A percentile compares a stretch with the other conserved stretches of the same genome.
These are phyloP conservation scores for Galeruca laticollis DNA, from an alignment of 2,888 invertebrate genomes.

Conservation along the genomic window DNA sequence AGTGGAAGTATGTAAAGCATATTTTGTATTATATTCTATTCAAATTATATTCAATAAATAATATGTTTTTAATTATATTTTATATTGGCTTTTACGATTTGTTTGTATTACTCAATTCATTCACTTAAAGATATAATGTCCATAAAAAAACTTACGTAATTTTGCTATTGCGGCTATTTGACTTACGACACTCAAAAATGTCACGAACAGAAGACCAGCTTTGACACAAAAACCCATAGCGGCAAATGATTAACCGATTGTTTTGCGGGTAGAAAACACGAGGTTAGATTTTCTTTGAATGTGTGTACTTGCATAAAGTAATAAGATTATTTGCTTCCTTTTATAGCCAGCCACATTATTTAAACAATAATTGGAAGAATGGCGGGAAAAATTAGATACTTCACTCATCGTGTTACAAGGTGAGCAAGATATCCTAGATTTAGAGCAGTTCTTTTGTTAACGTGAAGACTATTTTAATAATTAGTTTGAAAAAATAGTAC, in stretches of 20 bases:
- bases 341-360: constrained; percentile 7
- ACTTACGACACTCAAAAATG: constrained; percentile 16
- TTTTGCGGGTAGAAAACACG: constrained; percentile 10
- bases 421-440: background rate
- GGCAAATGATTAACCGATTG: constrained; percentile 8
- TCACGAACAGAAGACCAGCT: constrained; percentile 29
- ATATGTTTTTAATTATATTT: no score
- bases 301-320: background rate
- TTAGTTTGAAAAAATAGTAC: no score
- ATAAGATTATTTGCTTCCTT: background rate
- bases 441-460: background rate
- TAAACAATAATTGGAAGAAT: constrained; percentile 1
- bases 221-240: constrained; percentile 37
- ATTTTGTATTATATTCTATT: no score
- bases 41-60: no score
- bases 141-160: constrained; percentile 34
- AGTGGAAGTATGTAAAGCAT: no score
- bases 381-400: background rate
- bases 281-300: constrained; percentile 29
- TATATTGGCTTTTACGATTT: no score
- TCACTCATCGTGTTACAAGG: background rate
- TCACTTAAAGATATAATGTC: background rate
- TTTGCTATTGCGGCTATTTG: constrained; percentile 20
- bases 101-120: background rate
- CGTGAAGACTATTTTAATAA: background rate